Conservation (phyloP, 2,888 invertebrate genomes). For the Tricholauxania praeusta region DNA sequence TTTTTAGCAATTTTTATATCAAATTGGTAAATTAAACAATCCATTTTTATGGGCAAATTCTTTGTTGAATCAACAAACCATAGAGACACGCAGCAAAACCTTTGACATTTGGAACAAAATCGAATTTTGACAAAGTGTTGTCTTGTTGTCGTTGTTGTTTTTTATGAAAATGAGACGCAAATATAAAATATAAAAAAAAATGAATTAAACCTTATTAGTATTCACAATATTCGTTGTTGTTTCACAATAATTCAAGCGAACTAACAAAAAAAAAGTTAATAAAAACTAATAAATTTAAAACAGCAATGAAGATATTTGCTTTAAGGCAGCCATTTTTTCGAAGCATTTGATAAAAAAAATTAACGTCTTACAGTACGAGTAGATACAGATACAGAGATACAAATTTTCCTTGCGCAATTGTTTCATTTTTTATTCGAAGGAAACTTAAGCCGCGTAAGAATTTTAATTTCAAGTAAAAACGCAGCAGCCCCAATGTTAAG, state of each 20-base stretch:
- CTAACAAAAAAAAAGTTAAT: constrained; percentile 8
- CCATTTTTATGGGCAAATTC: constrained; percentile 27
- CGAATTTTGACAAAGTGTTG: background rate
- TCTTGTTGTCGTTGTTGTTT: constrained; percentile 20
- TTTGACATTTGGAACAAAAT: background rate
- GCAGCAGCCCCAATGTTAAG: no score
- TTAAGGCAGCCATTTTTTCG: background rate
- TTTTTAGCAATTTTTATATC: background rate
- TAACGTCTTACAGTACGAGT: no score
- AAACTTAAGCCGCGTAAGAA: no score
- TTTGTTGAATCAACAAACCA: constrained; percentile 16
- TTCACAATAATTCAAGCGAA: constrained; percentile 5
- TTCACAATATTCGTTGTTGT: constrained; percentile 23
- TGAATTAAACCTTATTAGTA: constrained; percentile 31
- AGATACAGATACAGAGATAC: no score
- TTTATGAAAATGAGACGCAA: background rate
- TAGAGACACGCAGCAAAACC: background rate
- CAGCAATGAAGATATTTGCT: background rate
- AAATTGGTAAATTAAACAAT: background rate
- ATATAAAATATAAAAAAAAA: constrained; percentile 12
- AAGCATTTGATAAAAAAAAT: no score
- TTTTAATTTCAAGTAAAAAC: no score
- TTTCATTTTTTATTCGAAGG: no score
- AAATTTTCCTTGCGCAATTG: no score
- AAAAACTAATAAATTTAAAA: constrained; percentile 5